Percentiles rank a stretch among this genome's conserved stretches.
Conservation (phyloP, 2,888 invertebrate species). For the Pollenia amentaria region DNA sequence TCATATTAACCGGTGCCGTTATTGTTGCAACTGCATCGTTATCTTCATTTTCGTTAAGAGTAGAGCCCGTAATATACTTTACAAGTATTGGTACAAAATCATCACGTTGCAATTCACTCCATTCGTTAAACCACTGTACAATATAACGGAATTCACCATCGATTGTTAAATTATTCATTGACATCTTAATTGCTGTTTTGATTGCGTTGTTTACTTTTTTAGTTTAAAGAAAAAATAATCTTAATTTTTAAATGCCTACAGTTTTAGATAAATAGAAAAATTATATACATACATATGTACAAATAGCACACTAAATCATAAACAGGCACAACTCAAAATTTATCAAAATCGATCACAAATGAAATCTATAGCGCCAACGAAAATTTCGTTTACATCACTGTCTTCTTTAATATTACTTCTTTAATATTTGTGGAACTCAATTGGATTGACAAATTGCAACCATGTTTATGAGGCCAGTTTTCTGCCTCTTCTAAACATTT, state of each 20-base stretch:
- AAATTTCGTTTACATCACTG: too few relatives aligned
- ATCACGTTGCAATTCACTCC: constrained; percentile 93
- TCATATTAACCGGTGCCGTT: constrained; percentile 86
- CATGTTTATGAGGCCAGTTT: too few relatives aligned
- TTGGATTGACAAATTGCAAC: too few relatives aligned
- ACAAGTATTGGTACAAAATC: constrained; percentile 92
- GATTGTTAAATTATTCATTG: constrained; percentile 86
- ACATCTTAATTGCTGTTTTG: constrained; percentile 83
- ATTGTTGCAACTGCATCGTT: constrained; percentile 81
- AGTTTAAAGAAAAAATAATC: constrained; percentile 24
- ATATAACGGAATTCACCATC: constrained; percentile 93
- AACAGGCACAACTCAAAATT: not conserved
- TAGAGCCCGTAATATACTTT: constrained; percentile 83
- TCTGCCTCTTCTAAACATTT: too few relatives aligned
- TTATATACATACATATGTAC: not conserved
- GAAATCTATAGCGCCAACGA: too few relatives aligned
- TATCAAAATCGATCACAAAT: too few relatives aligned
- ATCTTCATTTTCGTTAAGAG: constrained; percentile 47
- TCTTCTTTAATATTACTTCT: too few relatives aligned
- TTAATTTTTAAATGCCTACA: constrained; percentile 24
- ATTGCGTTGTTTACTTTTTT: constrained; percentile 28
- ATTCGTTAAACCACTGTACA: constrained; percentile 94
- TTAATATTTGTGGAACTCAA: too few relatives aligned
- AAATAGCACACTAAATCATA: not conserved
- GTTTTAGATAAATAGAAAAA: not conserved